Evolutionary conservation across 2,113 vertebrate species (phyloP), one percentile per base, ranked within the genome.

Genomic region (Psilopsiagon aurifrons): DNA sequence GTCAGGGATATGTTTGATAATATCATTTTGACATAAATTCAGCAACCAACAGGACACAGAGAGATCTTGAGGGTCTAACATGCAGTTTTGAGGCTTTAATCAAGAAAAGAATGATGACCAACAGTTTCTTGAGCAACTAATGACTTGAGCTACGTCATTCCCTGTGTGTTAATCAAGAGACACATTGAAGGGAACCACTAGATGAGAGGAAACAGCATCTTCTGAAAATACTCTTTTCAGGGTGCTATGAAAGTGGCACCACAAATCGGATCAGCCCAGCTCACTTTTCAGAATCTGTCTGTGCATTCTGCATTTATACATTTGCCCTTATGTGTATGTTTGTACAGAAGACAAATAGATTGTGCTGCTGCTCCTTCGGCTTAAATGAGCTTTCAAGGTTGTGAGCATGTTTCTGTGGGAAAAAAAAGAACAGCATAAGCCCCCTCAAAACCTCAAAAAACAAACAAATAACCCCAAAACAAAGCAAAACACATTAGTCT

Each of bases 1-100:
- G 86, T 95, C 94, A 96, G 86, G 46, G 63, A 96, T 96, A 90
- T 54, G 18, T 81, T 95, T 96, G 90, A 95, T 96, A 94, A 91
- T 93, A 54, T 80, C 92, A 70, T 92, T 94, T 90, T 87, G 75
- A 94, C 33, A 60, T 74, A 79, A 93, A 92, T 94, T 93, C 73
- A 73, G 60, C 46, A 91, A 77, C 59, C 17, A 83, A 91, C 67
- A 88, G 55, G 88, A 93, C 74, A 75, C 29, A 71, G 57, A 88
- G 59, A 96, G 83, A 83, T 74, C 86, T 94, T 86, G 92, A 94
- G 78, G 24, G 43, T 71, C 66, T 80, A 80, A 68, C 39, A 64
- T 28, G 60, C 31, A 80, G 54, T 82, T 88, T 90, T 44, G 75
- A 82, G 55, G 7, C 24, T 88, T 93, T 93, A 95, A 90, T 93